These are phyloP conservation scores for Siphamia tubifer DNA, from an alignment of 2,113 vertebrate species.

Conservation along the genomic window DNA sequence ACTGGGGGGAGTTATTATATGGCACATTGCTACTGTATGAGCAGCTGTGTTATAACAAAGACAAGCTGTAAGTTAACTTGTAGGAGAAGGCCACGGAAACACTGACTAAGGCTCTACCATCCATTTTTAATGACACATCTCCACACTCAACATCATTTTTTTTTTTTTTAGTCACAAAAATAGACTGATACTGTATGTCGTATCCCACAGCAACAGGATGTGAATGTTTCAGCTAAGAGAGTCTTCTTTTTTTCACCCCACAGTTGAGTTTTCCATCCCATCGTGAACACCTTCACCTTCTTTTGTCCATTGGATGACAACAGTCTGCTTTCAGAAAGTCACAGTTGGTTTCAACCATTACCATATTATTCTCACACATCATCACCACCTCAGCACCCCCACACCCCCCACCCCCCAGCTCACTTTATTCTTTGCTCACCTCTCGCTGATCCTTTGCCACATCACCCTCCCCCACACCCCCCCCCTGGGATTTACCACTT, in stretches of 20 bases:
- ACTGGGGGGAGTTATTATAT: no score
- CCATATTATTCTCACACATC: not conserved
- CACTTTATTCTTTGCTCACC: slow-evolving; percentile 42
- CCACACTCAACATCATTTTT: not conserved
- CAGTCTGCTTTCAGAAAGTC: not conserved
- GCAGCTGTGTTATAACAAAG: no score
- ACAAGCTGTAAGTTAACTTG: not conserved
- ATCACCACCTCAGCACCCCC: not conserved
- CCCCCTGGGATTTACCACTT: slow-evolving; percentile 37
- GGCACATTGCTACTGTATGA: no score
- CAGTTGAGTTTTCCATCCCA: not conserved
- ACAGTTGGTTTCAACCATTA: not conserved
- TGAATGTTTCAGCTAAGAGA: not conserved
- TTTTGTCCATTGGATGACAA: not conserved
- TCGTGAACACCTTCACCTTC: not conserved
- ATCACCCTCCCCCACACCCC: slow-evolving; percentile 49
- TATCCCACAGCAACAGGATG: not conserved
- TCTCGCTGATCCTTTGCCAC: slow-evolving; percentile 52
- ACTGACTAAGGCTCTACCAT: slow-evolving; percentile 7
- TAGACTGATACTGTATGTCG: slow-evolving; percentile 1
- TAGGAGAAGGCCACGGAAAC: not conserved
- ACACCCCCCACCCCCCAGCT: not conserved
- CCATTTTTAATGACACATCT: slow-evolving; percentile 31
- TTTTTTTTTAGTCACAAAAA: not conserved
- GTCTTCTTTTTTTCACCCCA: not conserved